Evolutionary conservation across 2,797 vertebrate genomes (phyloP), one percentile per base, ranked within the genome.

Genomic region (Helostoma temminkii): DNA sequence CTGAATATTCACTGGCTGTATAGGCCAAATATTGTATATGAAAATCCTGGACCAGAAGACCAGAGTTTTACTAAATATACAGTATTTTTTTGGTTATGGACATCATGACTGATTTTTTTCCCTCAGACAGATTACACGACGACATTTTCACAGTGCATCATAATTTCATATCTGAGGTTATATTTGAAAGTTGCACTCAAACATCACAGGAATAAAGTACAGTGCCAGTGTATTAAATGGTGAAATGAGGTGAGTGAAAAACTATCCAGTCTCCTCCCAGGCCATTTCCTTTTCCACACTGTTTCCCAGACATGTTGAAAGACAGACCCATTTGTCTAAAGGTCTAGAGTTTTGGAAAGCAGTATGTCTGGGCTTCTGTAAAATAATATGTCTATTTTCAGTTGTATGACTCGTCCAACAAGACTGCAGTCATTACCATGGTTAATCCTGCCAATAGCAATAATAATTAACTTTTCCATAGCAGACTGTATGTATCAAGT

Each of bases 221-320:
- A 22, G 39, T 24, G 73, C 43, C 69, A 66, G 26, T 66, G 43
- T 41, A 53, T 48, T 62, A 52, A 43, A 60, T 19, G 83, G 78
- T 74, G 73, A 85, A 78, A 85, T 47, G 84, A 88, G 79, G 81
- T 81, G 80, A 87, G 54, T 19, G 45, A 55, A 45, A 70, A 87
- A 75, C 66, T 66, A 63, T 49, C 47, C 71, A 30, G 79, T 81
- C 78, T 88, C 80, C 73, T 81, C 71, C 69, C 65, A 36, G 57
- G 19, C 55, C 50, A 48, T 82, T 89, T 86, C 67, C 72, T 66
- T 79, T 76, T 78, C 30, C 70, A 37, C 67, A 42, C 58, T 11
- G 46, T 76, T 84, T 78, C 75, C 77, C 82, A 86, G 87, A 88
- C 82, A 71, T 46, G 12, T 59, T 75, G 83, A 90, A 89, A 89